Conservation (phyloP, 2,888 invertebrate genomes). For the Capitulum mitella region DNA sequence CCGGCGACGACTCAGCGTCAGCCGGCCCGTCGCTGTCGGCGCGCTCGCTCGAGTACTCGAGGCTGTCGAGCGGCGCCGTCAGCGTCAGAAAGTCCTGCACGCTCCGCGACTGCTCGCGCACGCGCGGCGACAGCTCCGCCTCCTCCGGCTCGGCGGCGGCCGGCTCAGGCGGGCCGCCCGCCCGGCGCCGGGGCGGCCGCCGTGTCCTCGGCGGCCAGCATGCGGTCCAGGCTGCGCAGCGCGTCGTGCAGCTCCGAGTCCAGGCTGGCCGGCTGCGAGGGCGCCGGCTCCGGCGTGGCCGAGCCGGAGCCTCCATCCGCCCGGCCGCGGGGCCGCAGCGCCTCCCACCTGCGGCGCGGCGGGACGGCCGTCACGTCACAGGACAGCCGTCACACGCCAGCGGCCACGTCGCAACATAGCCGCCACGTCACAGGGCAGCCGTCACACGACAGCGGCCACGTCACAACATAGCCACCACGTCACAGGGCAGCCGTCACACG, state of each 20-base stretch:
- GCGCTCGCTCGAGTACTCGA: constrained; percentile 37
- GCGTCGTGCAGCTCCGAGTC: constrained; percentile 29
- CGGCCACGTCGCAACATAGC: no score
- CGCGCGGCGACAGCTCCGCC: constrained; percentile 54
- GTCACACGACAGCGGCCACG: no score
- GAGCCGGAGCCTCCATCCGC: constrained; percentile 38
- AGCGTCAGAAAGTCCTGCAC: constrained; percentile 60
- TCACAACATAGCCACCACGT: no score
- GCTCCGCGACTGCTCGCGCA: constrained; percentile 58
- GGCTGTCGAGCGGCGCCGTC: constrained; percentile 56
- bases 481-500: no score
- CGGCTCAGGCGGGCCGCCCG: constrained; percentile 23
- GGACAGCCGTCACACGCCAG: background rate
- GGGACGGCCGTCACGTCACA: no score
- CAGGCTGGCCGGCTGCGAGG: constrained; percentile 24
- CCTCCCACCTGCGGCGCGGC: constrained; percentile 13
- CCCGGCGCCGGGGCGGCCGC: background rate
- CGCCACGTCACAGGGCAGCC: no score
- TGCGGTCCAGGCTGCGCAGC: constrained; percentile 12
- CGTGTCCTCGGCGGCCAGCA: constrained; percentile 24
- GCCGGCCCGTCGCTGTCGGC: background rate
- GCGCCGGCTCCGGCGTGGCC: constrained; percentile 34
- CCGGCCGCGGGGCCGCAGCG: constrained; percentile 25
- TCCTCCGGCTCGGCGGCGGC: constrained; percentile 43
- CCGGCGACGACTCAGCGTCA: background rate